Conservation (phyloP, 2,797 vertebrate species). For the Pseudochromis fuscus region DNA sequence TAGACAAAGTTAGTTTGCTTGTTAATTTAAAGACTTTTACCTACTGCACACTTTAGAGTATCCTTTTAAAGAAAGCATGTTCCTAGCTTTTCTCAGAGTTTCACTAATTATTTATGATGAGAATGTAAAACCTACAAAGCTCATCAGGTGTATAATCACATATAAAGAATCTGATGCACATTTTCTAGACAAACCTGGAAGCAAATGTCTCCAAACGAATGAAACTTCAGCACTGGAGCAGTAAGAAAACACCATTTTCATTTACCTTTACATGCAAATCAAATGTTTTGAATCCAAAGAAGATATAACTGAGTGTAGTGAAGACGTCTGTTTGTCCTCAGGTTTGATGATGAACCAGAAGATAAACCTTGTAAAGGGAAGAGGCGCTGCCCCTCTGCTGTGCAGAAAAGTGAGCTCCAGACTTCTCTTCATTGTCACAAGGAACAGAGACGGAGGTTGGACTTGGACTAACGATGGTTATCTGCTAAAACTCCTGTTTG, state of each 20-base stretch:
- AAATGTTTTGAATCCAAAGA: neutral
- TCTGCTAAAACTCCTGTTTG: neutral
- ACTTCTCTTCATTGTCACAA: conserved; percentile 23
- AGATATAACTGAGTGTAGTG: neutral
- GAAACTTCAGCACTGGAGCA: conserved; percentile 13
- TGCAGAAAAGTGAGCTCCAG: neutral
- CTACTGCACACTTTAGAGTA: neutral
- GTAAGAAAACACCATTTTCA: neutral
- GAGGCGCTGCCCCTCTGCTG: neutral
- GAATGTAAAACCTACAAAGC: neutral
- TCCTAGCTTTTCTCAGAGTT: neutral
- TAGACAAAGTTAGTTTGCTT: neutral
- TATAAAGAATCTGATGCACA: neutral
- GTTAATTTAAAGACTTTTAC: neutral
- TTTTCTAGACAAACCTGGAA: conserved; percentile 1
- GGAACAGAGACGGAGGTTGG: conserved; percentile 25
- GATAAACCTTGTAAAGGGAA: conserved; percentile 4
- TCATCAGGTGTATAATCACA: neutral
- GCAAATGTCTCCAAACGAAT: neutral
- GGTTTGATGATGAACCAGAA: conserved; percentile 1
- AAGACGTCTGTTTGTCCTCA: neutral
- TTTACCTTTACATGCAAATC: neutral
- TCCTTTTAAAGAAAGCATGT: neutral
- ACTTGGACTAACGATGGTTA: neutral
- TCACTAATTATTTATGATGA: neutral